Evolutionary conservation across 2,113 vertebrate species (phyloP).

Genomic region (Candoia aspera): DNA sequence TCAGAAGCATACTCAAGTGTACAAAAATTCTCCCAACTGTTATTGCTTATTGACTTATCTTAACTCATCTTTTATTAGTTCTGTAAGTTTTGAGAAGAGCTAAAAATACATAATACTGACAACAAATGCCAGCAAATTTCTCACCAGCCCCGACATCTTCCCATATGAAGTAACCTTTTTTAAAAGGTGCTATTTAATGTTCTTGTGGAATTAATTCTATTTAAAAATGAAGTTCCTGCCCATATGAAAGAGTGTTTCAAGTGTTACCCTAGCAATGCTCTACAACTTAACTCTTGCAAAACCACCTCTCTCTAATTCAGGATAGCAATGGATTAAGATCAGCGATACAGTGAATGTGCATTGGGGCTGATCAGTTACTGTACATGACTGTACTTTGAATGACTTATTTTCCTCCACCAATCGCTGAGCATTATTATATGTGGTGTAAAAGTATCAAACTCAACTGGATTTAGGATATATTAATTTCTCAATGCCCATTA

Average conservation of each 20-base stretch:
- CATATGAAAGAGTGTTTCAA: background rate
- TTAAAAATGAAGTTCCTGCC: background rate
- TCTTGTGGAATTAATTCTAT: background rate
- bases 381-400: background rate
- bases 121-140: background rate
- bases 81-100: background rate
- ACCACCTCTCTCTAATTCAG: background rate
- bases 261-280: background rate
- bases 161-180: background rate
- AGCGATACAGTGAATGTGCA: background rate
- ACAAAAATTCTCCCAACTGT: background rate
- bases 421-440: conserved; percentile 12
- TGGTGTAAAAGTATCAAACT: conserved; percentile 47
- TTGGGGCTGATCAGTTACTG: background rate
- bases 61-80: background rate
- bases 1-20: conserved; percentile 10
- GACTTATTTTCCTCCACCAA: background rate
- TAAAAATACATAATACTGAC: background rate
- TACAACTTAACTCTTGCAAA: background rate
- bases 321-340: background rate
- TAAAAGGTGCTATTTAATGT: background rate
- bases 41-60: background rate
- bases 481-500: conserved; percentile 59
- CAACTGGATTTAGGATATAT: conserved; percentile 30
- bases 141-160: background rate